phyloP scores from a whole-genome alignment of 2,888 invertebrate species.

The Geophilus truncorum region DNA sequence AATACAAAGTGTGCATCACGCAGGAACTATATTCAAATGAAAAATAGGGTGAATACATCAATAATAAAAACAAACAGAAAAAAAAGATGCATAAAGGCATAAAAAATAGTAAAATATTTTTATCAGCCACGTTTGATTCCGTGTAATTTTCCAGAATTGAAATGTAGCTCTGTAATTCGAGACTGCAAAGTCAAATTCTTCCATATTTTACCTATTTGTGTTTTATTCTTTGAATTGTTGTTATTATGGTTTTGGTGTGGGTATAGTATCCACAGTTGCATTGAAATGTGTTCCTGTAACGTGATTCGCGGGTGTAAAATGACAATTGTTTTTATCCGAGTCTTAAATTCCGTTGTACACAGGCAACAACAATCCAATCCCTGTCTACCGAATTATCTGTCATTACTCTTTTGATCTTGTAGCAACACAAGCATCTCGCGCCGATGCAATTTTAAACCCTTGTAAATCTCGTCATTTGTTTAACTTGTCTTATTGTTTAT shows the following conservation, averaged over 20 bases:
- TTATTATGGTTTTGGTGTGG: background rate
- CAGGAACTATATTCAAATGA: background rate
- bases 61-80: background rate
- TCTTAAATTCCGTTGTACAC: background rate
- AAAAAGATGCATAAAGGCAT: background rate
- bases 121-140: no score
- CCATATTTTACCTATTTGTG: background rate
- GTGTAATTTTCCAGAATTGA: no score
- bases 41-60: background rate
- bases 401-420: background rate
- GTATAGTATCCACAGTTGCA: background rate
- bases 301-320: background rate
- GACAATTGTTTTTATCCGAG: background rate
- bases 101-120: background rate
- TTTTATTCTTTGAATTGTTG: background rate
- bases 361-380: background rate
- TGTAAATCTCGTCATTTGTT: background rate
- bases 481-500: background rate
- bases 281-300: background rate
- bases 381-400: background rate
- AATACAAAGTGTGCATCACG: background rate
- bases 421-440: background rate
- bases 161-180: background rate
- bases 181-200: background rate
- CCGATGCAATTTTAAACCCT: background rate